These are phyloP conservation scores for Drosophila yooni DNA, from an alignment of 2,888 invertebrate genomes.

Conservation along the genomic window DNA sequence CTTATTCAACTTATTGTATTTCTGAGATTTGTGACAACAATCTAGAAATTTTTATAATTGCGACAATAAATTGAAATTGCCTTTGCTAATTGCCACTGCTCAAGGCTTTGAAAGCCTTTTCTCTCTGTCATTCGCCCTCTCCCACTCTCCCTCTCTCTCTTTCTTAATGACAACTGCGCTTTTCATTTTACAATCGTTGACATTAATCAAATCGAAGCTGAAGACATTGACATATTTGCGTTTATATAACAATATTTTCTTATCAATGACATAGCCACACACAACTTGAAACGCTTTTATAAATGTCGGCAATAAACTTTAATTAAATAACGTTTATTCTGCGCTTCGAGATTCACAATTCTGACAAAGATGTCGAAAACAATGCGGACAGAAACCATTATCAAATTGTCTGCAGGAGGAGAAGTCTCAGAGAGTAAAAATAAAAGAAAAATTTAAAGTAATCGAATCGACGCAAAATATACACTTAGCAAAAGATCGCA, in stretches of 20 bases:
- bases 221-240: slow-evolving; percentile 23
- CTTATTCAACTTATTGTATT: not conserved
- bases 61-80: not conserved
- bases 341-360: slow-evolving; percentile 50
- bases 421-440: slow-evolving; percentile 2
- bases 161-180: slow-evolving; percentile 15
- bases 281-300: slow-evolving; percentile 35
- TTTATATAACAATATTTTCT: slow-evolving; percentile 25
- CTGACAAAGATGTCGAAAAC: not conserved
- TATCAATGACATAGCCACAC: slow-evolving; percentile 18
- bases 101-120: not conserved
- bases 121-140: not conserved
- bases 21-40: not conserved
- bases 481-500: not conserved
- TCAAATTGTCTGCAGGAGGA: not conserved
- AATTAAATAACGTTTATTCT: slow-evolving; percentile 58
- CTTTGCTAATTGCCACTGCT: not conserved
- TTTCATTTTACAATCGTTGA: not conserved
- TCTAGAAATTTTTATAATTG: not conserved
- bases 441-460: not conserved
- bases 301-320: slow-evolving; percentile 67
- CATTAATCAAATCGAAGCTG: slow-evolving; percentile 50
- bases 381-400: not conserved
- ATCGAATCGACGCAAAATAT: slow-evolving; percentile 2
- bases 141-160: not conserved